Evolutionary conservation across 2,888 invertebrate species (phyloP), one percentile per base, ranked within the genome.

Genomic region (Notodonta ziczac): DNA sequence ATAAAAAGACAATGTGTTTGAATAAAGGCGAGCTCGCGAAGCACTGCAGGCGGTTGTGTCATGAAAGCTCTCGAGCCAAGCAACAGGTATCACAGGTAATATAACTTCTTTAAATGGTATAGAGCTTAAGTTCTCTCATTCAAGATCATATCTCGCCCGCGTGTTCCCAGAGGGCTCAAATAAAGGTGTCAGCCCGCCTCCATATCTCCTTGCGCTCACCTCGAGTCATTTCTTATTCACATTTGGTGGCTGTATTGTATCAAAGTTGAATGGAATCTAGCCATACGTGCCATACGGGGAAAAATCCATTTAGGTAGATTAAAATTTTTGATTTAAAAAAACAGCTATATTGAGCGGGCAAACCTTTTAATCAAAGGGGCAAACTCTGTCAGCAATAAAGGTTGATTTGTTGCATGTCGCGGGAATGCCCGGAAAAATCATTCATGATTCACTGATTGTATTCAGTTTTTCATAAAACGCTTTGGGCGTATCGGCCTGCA

Each of bases 51-150:
- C 77, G 74, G 74, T 73, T 69, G 58, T 65, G 61, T 74, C 76
- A 75, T 78, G 72, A 74, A 76, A 76, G 66, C 66, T 60, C 56
- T 60, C 63, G 40, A 60, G 58, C 62, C 44, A 54, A 69, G 78
- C 81, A 82, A 82, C 82, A 81, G 74, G 82, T 80, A 71, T 66
- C 32, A 62, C 58, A 55, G 32, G 52, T 52, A 61, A 58, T 54
- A 55, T 7, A 4, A 55, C 40, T 55, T 35, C 53, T 13, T 35
- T 53, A 55, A 40, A 55, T 14, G 40, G 39, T 55, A 55, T n/a
- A 40, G 55, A 40, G 40, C 40, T 55, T 65, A 67, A 69, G 64
- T 69, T 70, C 73, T 58, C 58, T 63, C 63, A 59, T 63, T 63
- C 54, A 58, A 58, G 59, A 69, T 62, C 53, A 55, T 60, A 61